phyloP scores from a whole-genome alignment of 2,888 invertebrate species.

The Neocrepidodera transversa region DNA sequence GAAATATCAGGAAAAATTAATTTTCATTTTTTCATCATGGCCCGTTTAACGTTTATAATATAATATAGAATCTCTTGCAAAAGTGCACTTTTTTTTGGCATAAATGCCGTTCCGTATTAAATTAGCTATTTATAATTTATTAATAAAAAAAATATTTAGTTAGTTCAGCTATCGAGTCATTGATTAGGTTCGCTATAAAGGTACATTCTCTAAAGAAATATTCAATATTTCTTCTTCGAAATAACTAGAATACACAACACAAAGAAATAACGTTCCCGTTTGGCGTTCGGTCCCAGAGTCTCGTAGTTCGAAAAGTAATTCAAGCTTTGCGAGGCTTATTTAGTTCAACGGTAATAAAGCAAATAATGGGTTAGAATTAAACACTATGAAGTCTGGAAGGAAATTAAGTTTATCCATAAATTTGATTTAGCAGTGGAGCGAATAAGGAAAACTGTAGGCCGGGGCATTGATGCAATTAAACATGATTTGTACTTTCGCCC shows the following conservation, averaged over 20 bases:
- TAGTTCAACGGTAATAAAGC: conserved; percentile 54
- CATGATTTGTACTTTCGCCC: conserved; percentile 60
- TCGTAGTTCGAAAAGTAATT: conserved; percentile 43
- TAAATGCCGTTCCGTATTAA: too few relatives aligned
- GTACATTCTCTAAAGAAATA: too few relatives aligned
- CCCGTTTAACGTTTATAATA: too few relatives aligned
- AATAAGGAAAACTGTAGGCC: conserved; percentile 55
- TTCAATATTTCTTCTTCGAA: neutral
- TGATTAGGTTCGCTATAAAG: too few relatives aligned
- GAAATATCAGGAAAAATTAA: too few relatives aligned
- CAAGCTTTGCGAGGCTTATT: conserved; percentile 42
- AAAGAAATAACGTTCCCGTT: conserved; percentile 13
- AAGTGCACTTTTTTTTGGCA: too few relatives aligned
- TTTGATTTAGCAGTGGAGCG: conserved; percentile 60
- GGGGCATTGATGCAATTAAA: conserved; percentile 62
- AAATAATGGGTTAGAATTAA: conserved; percentile 59
- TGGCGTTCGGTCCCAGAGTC: conserved; percentile 2
- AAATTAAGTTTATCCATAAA: conserved; percentile 63
- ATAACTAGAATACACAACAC: conserved; percentile 8
- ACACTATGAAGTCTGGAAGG: conserved; percentile 58
- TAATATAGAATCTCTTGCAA: too few relatives aligned
- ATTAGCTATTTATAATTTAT: too few relatives aligned
- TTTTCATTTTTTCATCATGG: too few relatives aligned
- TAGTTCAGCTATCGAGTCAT: too few relatives aligned
- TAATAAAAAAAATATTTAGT: too few relatives aligned